Percentiles rank a stretch among this genome's conserved stretches.
These are phyloP conservation scores for Danionella cerebrum DNA, from an alignment of 2,113 vertebrate species.

Conservation along the genomic window DNA sequence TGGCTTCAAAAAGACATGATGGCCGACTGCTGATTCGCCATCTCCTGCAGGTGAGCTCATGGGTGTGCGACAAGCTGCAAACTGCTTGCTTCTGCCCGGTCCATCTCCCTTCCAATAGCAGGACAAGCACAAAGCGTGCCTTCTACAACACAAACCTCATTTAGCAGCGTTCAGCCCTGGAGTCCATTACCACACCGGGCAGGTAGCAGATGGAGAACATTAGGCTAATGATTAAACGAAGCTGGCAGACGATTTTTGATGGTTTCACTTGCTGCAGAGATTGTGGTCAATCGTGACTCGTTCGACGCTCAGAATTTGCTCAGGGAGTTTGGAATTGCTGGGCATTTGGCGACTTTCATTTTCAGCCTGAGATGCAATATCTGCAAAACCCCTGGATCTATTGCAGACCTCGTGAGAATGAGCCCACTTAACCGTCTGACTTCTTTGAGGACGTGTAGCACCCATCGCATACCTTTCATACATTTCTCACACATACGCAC, in stretches of 20 bases:
- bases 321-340: conserved; percentile 1
- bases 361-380: conserved; percentile 24
- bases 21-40: not conserved
- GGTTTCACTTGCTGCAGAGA: conserved; percentile 25
- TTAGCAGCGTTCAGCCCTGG: conserved; percentile 21
- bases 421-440: conserved; percentile 34
- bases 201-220: conserved; percentile 36
- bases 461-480: conserved; percentile 15
- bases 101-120: conserved; percentile 17
- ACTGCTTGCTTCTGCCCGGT: conserved; percentile 15
- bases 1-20: not conserved
- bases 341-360: conserved; percentile 18
- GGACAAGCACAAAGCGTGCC: conserved; percentile 28
- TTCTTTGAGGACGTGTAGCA: conserved; percentile 27
- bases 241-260: conserved; percentile 26
- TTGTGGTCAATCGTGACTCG: conserved; percentile 23
- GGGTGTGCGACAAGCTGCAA: conserved; percentile 27
- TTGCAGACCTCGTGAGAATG: conserved; percentile 24
- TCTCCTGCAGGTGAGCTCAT: conserved; percentile 20
- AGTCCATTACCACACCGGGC: conserved; percentile 26
- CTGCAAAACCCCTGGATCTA: conserved; percentile 11
- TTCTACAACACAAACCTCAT: conserved; percentile 36
- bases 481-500: conserved; percentile 8
- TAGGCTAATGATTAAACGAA: conserved; percentile 38
- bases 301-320: conserved; percentile 11